Conservation (phyloP, 1,140 invertebrate genomes). For the Drosophila neocordata region DNA sequence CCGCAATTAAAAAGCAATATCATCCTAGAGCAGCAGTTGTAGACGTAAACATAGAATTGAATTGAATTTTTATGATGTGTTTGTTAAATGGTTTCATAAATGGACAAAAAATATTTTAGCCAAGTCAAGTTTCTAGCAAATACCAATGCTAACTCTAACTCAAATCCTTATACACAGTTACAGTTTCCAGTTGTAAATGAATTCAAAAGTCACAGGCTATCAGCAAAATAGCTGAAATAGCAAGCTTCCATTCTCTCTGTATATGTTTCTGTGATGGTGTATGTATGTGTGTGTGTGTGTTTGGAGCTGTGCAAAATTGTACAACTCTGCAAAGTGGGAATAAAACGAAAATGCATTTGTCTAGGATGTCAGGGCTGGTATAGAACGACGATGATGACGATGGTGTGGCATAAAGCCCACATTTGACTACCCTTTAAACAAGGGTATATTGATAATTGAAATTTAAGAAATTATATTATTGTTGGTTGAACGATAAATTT, state of each 20-base stretch:
- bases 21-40: constrained; percentile 41
- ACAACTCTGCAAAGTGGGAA: constrained; percentile 31
- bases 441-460: not conserved
- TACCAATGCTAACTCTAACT: constrained; percentile 3
- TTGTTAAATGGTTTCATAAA: constrained; percentile 81
- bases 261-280: not conserved
- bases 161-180: constrained; percentile 16
- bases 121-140: constrained; percentile 11
- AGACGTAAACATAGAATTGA: constrained; percentile 71
- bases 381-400: not conserved
- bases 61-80: constrained; percentile 80
- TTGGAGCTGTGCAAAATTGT: constrained; percentile 3
- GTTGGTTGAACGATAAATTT: too few species aligned
- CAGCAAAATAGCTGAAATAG: constrained; percentile 35
- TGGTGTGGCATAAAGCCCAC: constrained; percentile 1
- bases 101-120: constrained; percentile 50
- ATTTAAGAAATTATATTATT: too few species aligned
- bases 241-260: not conserved
- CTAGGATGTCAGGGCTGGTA: constrained; percentile 1
- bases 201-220: constrained; percentile 58
- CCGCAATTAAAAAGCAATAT: constrained; percentile 82
- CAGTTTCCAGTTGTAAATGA: constrained; percentile 28
- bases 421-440: not conserved
- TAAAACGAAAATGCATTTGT: constrained; percentile 54
- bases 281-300: constrained; percentile 26